Percentiles rank a stretch among this genome's conserved stretches.
Evolutionary conservation across 30 jellyfish, hydroid and myxozoan species (phyloP).

Genomic region (Rhopilema esculentum): DNA sequence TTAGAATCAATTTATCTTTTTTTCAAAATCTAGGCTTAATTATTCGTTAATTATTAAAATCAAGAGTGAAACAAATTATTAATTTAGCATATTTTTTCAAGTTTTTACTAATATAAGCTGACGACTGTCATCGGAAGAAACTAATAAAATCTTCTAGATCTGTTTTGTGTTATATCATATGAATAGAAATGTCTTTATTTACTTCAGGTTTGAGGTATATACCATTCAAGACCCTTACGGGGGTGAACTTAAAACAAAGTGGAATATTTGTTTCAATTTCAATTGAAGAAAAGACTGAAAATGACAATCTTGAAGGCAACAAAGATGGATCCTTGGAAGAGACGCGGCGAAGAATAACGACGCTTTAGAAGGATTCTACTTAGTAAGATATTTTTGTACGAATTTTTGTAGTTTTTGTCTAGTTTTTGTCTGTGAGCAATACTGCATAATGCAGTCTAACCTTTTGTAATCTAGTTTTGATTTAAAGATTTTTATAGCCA

Average conservation of each 20-base stretch:
- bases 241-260: conserved; percentile 64
- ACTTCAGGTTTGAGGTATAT: conserved; percentile 86
- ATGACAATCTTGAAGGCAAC: neutral
- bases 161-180: neutral
- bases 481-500: too few species aligned
- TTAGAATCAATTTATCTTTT: too few species aligned
- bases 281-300: conserved; percentile 1
- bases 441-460: neutral
- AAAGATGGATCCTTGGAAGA: neutral
- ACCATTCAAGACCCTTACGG: conserved; percentile 85
- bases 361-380: neutral
- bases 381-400: neutral
- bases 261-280: conserved; percentile 68
- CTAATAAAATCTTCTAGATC: too few species aligned
- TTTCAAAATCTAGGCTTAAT: too few species aligned
- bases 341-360: neutral
- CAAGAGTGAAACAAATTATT: too few species aligned
- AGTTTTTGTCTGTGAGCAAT: neutral
- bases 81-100: too few species aligned
- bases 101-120: too few species aligned
- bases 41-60: too few species aligned
- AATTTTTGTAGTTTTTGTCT: neutral
- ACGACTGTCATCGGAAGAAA: too few species aligned
- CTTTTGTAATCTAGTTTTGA: too few species aligned
- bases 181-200: neutral